Evolutionary conservation across 2,888 invertebrate species (phyloP).

Genomic region (Ommatoiulus sabulosus): DNA sequence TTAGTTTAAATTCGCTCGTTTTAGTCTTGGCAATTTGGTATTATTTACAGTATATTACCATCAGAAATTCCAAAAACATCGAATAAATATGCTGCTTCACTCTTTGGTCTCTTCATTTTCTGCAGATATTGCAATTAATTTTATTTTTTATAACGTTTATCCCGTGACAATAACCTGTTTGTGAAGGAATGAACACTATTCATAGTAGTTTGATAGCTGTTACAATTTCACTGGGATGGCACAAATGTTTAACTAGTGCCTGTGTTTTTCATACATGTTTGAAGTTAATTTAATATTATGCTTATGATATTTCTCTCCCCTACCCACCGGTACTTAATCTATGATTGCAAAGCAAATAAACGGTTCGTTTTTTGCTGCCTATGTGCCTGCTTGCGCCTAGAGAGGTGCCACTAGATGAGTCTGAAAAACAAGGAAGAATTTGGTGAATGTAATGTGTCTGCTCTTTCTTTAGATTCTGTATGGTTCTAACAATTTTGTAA

Average conservation of each 20-base stretch:
- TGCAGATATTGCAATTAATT: conserved; percentile 38
- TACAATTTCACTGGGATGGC: conserved; percentile 26
- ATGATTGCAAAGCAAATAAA: conserved; percentile 32
- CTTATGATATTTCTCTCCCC: conserved; percentile 3
- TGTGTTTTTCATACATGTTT: conserved; percentile 12
- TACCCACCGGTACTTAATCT: conserved; percentile 28
- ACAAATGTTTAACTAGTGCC: conserved; percentile 16
- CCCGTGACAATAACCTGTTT: background rate
- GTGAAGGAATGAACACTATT: background rate
- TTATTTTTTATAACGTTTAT: conserved; percentile 20
- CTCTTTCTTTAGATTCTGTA: too few relatives aligned
- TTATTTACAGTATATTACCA: background rate
- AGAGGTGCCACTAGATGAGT: conserved; percentile 24
- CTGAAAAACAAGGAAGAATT: background rate
- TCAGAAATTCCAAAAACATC: background rate
- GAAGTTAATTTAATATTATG: background rate
- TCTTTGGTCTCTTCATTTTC: conserved; percentile 47
- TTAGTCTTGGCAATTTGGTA: background rate
- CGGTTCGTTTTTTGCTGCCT: conserved; percentile 10
- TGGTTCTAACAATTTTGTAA: background rate
- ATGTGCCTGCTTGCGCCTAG: conserved; percentile 26
- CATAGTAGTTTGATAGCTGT: background rate
- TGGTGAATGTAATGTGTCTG: background rate
- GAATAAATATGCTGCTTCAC: background rate
- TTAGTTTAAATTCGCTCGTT: background rate